phyloP scores from a whole-genome alignment of 2,797 vertebrate genomes.

The Cyprinodon diabolis region DNA sequence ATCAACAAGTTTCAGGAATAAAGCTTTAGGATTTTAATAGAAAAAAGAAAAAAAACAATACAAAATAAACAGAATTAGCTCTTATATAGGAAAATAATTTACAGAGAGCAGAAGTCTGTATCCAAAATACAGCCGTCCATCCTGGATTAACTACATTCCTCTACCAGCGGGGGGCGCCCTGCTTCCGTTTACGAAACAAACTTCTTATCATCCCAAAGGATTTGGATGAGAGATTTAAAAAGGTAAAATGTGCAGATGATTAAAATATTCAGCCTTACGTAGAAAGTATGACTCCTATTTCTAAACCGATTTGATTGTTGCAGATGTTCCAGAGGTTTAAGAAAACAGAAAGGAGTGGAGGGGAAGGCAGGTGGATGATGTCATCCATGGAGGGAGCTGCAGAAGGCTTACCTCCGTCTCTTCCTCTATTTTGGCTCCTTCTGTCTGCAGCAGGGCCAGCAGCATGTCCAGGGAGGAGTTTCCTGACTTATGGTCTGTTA shows the following conservation, averaged over 20 bases:
- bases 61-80: too few relatives aligned
- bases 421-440: constrained; percentile 98
- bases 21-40: too few relatives aligned
- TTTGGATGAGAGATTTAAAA: not conserved
- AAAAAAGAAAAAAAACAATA: too few relatives aligned
- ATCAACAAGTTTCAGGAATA: too few relatives aligned
- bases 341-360: constrained; percentile 3
- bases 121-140: too few relatives aligned
- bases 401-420: constrained; percentile 92
- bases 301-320: constrained; percentile 10
- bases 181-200: too few relatives aligned
- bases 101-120: too few relatives aligned
- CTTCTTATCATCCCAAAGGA: not conserved
- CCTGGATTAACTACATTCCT: not conserved
- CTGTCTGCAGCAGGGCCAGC: constrained; percentile 92
- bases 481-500: constrained; percentile 89
- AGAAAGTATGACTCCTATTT: not conserved
- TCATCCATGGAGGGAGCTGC: constrained; percentile 13
- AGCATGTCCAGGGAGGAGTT: constrained; percentile 91
- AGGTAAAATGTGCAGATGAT: not conserved
- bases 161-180: not conserved
- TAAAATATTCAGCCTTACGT: not conserved
- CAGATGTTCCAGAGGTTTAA: constrained; percentile 4
- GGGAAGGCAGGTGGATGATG: constrained; percentile 19
- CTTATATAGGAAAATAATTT: too few relatives aligned